Percentiles rank a stretch among this genome's conserved stretches.
These are phyloP conservation scores for Edolisoma coerulescens DNA, from an alignment of 2,113 vertebrate genomes.

Conservation along the genomic window DNA sequence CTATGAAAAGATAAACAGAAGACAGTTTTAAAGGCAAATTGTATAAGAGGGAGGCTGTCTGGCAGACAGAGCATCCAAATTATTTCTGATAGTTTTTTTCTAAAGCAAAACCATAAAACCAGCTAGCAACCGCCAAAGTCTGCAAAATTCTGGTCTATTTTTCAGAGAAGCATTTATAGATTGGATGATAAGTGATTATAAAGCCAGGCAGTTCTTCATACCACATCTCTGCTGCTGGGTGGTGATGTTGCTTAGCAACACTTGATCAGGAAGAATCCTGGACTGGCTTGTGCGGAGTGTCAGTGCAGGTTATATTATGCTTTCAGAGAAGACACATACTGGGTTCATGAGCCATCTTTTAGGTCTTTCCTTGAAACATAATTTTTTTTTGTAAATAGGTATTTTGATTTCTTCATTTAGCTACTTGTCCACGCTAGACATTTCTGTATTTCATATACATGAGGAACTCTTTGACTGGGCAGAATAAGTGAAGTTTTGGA, in stretches of 20 bases:
- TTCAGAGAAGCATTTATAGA: slow-evolving; percentile 48
- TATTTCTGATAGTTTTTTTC: not conserved
- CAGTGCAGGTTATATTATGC: slow-evolving; percentile 28
- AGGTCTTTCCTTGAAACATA: not conserved
- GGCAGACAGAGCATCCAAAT: not conserved
- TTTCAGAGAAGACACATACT: not conserved
- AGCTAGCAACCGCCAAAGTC: not conserved
- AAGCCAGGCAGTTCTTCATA: slow-evolving; percentile 32
- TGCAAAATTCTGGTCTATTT: slow-evolving; percentile 26
- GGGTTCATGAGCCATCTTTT: not conserved
- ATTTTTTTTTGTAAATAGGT: not conserved
- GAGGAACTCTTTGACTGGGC: not conserved
- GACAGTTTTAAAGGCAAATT: not conserved
- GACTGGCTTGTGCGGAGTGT: slow-evolving; percentile 25
- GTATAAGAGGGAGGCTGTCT: not conserved
- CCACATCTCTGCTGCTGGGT: slow-evolving; percentile 48
- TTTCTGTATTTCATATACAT: not conserved
- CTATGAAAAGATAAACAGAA: not conserved
- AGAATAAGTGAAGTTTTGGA: not conserved
- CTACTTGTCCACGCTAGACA: not conserved
- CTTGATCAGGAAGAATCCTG: slow-evolving; percentile 31
- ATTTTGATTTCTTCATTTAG: not conserved
- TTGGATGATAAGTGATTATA: slow-evolving; percentile 50
- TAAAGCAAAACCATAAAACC: not conserved
- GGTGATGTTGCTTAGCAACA: slow-evolving; percentile 73